Evolutionary conservation across 2,888 invertebrate species (phyloP).

Genomic region (Acrobasis suavella): DNA sequence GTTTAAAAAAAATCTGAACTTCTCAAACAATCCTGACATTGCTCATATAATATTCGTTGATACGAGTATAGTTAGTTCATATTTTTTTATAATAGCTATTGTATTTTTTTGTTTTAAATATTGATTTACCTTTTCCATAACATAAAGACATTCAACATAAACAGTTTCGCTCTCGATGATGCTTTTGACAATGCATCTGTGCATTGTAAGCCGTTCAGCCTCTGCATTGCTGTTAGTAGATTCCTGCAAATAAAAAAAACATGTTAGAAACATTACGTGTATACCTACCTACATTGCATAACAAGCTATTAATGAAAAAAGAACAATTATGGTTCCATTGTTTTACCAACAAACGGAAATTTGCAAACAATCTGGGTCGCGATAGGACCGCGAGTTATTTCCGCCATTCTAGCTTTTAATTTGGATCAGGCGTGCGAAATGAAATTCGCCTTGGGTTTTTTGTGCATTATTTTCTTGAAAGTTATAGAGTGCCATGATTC

Average conservation of each 20-base stretch:
- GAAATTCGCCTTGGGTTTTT: slow-evolving; percentile 27
- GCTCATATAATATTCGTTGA: too few species aligned
- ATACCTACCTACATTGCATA: slow-evolving; percentile 10
- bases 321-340: slow-evolving; percentile 31
- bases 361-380: slow-evolving; percentile 38
- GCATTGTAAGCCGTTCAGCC: slow-evolving; percentile 92
- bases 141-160: slow-evolving; percentile 94
- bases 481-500: slow-evolving; percentile 49
- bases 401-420: slow-evolving; percentile 15
- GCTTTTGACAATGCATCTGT: slow-evolving; percentile 93
- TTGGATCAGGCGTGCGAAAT: slow-evolving; percentile 9
- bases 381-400: slow-evolving; percentile 18
- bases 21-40: too few species aligned
- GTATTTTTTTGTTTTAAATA: slow-evolving; percentile 1
- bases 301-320: slow-evolving; percentile 8
- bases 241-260: slow-evolving; percentile 50
- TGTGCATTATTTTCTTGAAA: slow-evolving; percentile 39
- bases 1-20: too few species aligned
- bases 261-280: neutral
- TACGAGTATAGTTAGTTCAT: too few species aligned
- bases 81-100: neutral
- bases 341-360: slow-evolving; percentile 47
- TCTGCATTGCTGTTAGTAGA: slow-evolving; percentile 83
- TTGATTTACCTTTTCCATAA: slow-evolving; percentile 89
- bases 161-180: slow-evolving; percentile 95